phyloP scores from a whole-genome alignment of 2,113 vertebrate genomes.

The Catharus bicknelli region DNA sequence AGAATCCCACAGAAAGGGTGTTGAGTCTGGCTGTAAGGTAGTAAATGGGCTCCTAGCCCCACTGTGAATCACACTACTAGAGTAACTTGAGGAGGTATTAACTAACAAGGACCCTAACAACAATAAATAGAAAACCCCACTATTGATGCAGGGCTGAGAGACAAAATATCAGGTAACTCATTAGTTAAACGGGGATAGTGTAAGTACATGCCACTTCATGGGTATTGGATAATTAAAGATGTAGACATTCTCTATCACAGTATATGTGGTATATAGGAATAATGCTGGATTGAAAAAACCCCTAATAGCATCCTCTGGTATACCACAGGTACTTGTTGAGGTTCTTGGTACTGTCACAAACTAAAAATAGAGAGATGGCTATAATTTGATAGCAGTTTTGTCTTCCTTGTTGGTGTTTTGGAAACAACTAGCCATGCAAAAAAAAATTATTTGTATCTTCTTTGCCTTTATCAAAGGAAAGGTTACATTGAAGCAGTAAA shows the following conservation, averaged over 20 bases:
- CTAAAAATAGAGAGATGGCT: neutral
- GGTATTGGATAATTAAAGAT: neutral
- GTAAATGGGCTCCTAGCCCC: neutral
- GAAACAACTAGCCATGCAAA: neutral
- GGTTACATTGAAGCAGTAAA: neutral
- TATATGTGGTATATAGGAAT: neutral
- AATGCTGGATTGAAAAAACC: neutral
- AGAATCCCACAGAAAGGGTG: neutral
- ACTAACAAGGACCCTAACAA: neutral
- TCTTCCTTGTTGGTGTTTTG: neutral
- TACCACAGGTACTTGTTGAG: neutral
- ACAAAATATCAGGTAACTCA: neutral
- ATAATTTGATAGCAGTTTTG: neutral
- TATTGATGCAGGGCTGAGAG: neutral
- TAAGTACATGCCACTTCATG: neutral
- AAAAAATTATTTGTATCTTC: neutral
- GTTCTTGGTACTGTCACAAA: neutral
- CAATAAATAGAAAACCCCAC: neutral
- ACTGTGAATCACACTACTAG: neutral
- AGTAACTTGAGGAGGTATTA: neutral
- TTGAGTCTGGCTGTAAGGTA: neutral
- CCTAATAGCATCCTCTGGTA: neutral
- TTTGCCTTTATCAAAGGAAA: neutral
- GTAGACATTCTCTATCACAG: neutral
- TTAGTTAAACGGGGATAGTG: neutral